Conservation (phyloP, 2,888 invertebrate species). For the Hesperia comma region DNA sequence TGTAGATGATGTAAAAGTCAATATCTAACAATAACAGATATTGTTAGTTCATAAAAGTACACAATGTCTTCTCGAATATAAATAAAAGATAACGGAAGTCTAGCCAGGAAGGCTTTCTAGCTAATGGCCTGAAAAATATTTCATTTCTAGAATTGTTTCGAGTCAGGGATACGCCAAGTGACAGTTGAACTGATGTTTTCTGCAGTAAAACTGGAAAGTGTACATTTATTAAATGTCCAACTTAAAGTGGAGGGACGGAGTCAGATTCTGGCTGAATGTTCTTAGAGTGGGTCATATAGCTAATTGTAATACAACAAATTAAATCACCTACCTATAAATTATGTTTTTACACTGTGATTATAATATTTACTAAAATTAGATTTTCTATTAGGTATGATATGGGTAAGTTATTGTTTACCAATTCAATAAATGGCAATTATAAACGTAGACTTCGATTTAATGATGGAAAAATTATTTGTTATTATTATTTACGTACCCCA, state of each 20-base stretch:
- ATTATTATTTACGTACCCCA: too few species aligned
- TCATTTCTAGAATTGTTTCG: slow-evolving; percentile 78
- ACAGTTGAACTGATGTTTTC: slow-evolving; percentile 74
- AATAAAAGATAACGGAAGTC: slow-evolving; percentile 69
- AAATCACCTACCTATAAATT: too few species aligned
- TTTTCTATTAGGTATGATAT: too few species aligned
- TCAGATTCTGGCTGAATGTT: neutral
- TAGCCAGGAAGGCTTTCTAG: slow-evolving; percentile 71
- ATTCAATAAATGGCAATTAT: too few species aligned
- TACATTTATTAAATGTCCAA: slow-evolving; percentile 70
- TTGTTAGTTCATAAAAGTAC: slow-evolving; percentile 12
- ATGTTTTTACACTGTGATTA: too few species aligned
- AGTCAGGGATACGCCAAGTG: slow-evolving; percentile 76
- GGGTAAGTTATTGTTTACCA: too few species aligned
- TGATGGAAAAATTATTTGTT: too few species aligned
- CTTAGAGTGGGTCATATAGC: slow-evolving; percentile 1
- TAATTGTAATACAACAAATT: neutral
- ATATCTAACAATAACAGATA: slow-evolving; percentile 4
- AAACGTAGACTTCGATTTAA: too few species aligned
- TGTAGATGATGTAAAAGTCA: too few species aligned
- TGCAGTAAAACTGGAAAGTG: slow-evolving; percentile 58
- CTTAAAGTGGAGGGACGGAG: slow-evolving; percentile 40
- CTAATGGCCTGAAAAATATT: slow-evolving; percentile 80
- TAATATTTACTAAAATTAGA: too few species aligned
- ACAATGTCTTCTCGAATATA: slow-evolving; percentile 45